A percentile compares a stretch with the other conserved stretches of the same genome.
Conservation (phyloP, 1,140 invertebrate genomes). For the Eriocheir sinensis region DNA sequence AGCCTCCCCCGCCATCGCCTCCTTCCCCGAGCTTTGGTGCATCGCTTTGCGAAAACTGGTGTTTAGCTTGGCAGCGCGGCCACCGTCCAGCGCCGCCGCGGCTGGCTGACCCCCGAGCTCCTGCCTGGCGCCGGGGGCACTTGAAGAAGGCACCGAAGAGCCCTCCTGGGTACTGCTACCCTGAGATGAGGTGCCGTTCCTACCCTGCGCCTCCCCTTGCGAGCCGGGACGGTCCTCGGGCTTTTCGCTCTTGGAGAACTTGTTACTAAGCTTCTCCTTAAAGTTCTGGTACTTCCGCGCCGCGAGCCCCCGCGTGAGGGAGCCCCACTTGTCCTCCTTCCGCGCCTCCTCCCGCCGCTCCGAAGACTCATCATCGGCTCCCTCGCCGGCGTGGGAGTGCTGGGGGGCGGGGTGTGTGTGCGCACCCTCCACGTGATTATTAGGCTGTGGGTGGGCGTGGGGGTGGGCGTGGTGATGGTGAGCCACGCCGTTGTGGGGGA, state of each 20-base stretch:
- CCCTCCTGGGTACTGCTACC: constrained; percentile 84
- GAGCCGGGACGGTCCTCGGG: constrained; percentile 79
- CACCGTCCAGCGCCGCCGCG: constrained; percentile 48
- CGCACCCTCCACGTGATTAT: constrained; percentile 52
- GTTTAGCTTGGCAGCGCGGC: constrained; percentile 78
- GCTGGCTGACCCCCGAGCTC: constrained; percentile 57
- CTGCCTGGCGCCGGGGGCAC: constrained; percentile 62
- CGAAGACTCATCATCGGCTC: constrained; percentile 12
- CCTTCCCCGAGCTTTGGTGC: constrained; percentile 80
- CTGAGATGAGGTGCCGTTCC: constrained; percentile 83
- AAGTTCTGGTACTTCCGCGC: constrained; percentile 90
- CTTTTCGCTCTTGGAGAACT: constrained; percentile 84
- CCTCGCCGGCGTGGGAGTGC: constrained; percentile 26
- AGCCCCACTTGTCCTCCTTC: constrained; percentile 78
- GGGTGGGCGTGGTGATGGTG: constrained; percentile 55
- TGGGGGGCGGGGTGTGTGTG: constrained; percentile 54
- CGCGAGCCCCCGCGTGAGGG: constrained; percentile 71
- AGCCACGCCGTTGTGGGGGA: constrained; percentile 36
- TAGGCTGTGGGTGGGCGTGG: background rate
- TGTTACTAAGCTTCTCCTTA: constrained; percentile 92
- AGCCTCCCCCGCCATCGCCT: constrained; percentile 75
- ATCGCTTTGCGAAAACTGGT: constrained; percentile 80
- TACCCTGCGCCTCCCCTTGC: constrained; percentile 83
- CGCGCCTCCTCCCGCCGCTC: constrained; percentile 56
- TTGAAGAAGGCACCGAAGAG: constrained; percentile 42